Percentiles rank a stretch among this genome's conserved stretches.
phyloP scores from a whole-genome alignment of 1,140 invertebrate species.

The Anastrepha ludens region DNA sequence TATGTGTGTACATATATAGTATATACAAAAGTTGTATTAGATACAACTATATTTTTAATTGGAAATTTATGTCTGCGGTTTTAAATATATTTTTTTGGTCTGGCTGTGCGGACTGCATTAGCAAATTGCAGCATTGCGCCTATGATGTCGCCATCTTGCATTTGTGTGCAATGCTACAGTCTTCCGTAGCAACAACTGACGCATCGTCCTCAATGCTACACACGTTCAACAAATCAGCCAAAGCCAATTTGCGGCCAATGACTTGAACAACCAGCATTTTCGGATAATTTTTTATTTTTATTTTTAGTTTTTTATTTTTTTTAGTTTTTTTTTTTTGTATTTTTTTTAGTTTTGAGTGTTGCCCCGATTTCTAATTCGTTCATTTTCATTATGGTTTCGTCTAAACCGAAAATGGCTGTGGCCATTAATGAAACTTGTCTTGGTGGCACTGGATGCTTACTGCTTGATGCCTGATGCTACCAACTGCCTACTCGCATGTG shows the following conservation, averaged over 20 bases:
- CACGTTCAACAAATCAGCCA: background rate
- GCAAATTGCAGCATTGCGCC: conserved; percentile 2
- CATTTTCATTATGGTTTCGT: background rate
- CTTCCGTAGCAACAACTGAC: background rate
- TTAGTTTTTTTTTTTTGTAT: background rate
- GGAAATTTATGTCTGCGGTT: background rate
- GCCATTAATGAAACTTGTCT: background rate
- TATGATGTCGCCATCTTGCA: background rate
- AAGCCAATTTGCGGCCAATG: conserved; percentile 1
- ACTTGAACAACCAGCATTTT: background rate
- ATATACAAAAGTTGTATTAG: no score
- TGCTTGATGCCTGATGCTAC: no score
- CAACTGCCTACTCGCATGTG: no score
- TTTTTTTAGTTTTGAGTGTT: background rate
- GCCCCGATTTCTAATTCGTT: background rate
- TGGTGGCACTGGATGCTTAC: background rate
- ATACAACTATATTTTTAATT: background rate
- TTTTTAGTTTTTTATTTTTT: background rate
- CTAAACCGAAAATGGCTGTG: background rate
- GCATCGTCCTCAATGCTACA: background rate
- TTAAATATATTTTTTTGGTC: background rate
- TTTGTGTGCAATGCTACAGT: background rate
- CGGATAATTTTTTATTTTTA: background rate
- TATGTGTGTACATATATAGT: no score
- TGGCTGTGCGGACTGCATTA: background rate